These are phyloP conservation scores for Phaethon lepturus DNA, from an alignment of 2,113 vertebrate species.

Conservation along the genomic window DNA sequence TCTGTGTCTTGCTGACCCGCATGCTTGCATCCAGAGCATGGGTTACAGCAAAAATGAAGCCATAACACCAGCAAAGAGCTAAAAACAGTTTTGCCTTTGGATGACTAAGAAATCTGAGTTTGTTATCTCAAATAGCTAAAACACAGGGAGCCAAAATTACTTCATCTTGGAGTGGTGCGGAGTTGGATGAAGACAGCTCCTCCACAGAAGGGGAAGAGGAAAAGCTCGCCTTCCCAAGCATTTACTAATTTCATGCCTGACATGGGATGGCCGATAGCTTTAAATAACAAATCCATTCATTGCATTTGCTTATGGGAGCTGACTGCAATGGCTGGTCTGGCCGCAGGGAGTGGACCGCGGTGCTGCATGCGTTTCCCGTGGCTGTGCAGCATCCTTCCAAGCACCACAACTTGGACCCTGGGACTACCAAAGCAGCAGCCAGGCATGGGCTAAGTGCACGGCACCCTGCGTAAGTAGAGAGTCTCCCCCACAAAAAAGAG, in stretches of 20 bases:
- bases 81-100: not conserved
- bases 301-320: not conserved
- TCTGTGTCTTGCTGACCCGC: not conserved
- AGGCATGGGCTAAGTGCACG: not conserved
- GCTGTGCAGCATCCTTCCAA: not conserved
- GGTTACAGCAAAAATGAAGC: not conserved
- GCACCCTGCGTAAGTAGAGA: not conserved
- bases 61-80: not conserved
- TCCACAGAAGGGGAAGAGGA: not conserved
- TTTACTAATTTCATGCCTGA: not conserved
- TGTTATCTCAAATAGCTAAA: conserved; percentile 14
- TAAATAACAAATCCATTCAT: not conserved
- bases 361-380: not conserved
- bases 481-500: not conserved
- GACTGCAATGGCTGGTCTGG: not conserved
- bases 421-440: not conserved
- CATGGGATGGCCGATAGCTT: not conserved
- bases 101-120: not conserved
- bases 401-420: not conserved
- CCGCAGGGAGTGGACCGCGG: not conserved
- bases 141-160: not conserved
- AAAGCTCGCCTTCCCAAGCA: not conserved
- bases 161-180: not conserved
- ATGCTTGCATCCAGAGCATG: not conserved
- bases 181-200: not conserved